Conservation (phyloP, 2,888 invertebrate species). For the Mesorhabditis sp. region DNA sequence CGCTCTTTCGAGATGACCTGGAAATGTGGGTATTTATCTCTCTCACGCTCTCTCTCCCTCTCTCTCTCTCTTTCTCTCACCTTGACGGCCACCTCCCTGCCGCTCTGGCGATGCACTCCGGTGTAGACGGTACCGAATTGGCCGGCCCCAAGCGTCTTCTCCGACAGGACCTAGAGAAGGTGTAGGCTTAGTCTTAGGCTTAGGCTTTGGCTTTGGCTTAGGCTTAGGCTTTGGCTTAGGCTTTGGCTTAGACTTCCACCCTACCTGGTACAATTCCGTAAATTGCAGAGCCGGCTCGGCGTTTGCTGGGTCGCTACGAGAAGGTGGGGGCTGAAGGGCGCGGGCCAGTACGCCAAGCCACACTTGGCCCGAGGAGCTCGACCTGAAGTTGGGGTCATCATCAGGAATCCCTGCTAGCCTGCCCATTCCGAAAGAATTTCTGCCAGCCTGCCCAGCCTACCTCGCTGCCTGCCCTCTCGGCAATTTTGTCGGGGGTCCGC, state of each 20-base stretch:
- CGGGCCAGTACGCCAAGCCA: neutral
- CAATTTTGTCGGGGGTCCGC: constrained; percentile 35
- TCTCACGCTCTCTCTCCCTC: neutral
- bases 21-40: neutral
- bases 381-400: neutral
- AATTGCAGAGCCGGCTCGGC: constrained; percentile 55
- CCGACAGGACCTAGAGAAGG: constrained; percentile 67
- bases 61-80: constrained; percentile 21
- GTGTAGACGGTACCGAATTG: constrained; percentile 99
- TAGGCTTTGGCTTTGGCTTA: too few species aligned
- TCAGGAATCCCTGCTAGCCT: neutral
- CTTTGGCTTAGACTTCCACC: too few species aligned
- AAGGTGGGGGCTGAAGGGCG: constrained; percentile 42
- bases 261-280: constrained; percentile 52
- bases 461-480: constrained; percentile 23
- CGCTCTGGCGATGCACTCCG: constrained; percentile 64
- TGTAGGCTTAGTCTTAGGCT: neutral
- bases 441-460: neutral
- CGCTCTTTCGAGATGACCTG: constrained; percentile 56
- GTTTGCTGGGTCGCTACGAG: constrained; percentile 41
- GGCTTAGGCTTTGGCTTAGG: too few species aligned
- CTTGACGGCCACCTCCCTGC: constrained; percentile 57
- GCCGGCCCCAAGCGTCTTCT: constrained; percentile 93
- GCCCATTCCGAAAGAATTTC: neutral
- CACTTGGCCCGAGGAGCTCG: constrained; percentile 1